Percentiles rank a stretch among this genome's conserved stretches.
Evolutionary conservation across 2,888 invertebrate genomes (phyloP).

Genomic region (Chaetogeoica ovagalla): DNA sequence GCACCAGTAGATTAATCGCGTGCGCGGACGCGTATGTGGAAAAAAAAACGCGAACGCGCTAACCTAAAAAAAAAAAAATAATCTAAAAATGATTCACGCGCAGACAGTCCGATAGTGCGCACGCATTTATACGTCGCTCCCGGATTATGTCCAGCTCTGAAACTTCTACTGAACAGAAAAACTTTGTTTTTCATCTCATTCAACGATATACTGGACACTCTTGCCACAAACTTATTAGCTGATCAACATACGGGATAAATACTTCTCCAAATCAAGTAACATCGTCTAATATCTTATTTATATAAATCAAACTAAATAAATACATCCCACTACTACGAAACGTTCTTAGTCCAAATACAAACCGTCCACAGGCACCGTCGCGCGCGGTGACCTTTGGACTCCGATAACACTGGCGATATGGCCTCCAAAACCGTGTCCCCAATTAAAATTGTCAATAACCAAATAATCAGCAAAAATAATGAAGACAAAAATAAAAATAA

Average conservation of each 20-base stretch:
- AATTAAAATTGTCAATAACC: slow-evolving; percentile 23
- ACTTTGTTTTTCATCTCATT: neutral
- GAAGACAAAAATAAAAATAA: slow-evolving; percentile 33
- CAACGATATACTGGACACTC: too few relatives aligned
- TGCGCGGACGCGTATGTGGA: neutral
- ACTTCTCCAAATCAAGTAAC: too few relatives aligned
- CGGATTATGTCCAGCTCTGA: slow-evolving; percentile 13
- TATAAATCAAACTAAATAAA: too few relatives aligned
- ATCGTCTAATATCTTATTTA: too few relatives aligned
- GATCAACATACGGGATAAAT: too few relatives aligned
- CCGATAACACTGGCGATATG: slow-evolving; percentile 23
- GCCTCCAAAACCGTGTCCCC: slow-evolving; percentile 17
- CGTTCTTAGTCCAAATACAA: too few relatives aligned
- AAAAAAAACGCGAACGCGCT: neutral
- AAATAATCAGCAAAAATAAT: slow-evolving; percentile 9
- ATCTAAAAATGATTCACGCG: too few relatives aligned
- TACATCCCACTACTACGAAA: too few relatives aligned
- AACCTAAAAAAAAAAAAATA: neutral
- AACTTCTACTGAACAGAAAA: slow-evolving; percentile 20
- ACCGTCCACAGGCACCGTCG: slow-evolving; percentile 8
- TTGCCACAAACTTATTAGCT: too few relatives aligned
- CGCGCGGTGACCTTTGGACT: slow-evolving; percentile 26
- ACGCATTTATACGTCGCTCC: slow-evolving; percentile 27
- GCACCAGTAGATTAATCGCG: neutral
- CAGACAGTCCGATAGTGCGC: slow-evolving; percentile 28